Conservation (phyloP, 2,797 vertebrate species). For the Danio jaintianensis region DNA sequence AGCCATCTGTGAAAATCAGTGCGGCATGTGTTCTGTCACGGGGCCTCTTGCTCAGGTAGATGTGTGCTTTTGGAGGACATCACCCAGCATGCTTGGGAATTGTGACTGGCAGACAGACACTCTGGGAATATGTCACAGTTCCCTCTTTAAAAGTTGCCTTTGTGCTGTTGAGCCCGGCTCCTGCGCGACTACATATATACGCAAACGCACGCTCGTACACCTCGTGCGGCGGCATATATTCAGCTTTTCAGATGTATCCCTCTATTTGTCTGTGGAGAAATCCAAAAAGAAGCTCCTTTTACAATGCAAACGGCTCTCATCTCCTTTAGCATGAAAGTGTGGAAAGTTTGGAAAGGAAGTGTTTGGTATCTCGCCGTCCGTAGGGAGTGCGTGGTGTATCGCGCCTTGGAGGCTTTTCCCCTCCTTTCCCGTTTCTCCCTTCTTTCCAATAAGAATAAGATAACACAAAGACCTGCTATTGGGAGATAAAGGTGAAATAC, state of each 20-base stretch:
- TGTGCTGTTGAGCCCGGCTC: slow-evolving; percentile 49
- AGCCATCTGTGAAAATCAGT: slow-evolving; percentile 61
- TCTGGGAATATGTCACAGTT: slow-evolving; percentile 62
- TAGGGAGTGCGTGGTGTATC: slow-evolving; percentile 74
- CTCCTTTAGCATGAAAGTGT: slow-evolving; percentile 78
- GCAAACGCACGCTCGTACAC: slow-evolving; percentile 44
- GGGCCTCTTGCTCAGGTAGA: slow-evolving; percentile 58
- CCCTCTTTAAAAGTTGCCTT: slow-evolving; percentile 59
- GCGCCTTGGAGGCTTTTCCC: slow-evolving; percentile 72
- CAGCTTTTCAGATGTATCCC: slow-evolving; percentile 57
- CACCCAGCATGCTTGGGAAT: slow-evolving; percentile 59
- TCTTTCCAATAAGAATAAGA: slow-evolving; percentile 78
- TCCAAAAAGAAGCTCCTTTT: slow-evolving; percentile 71
- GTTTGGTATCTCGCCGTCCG: slow-evolving; percentile 77
- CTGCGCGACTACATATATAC: slow-evolving; percentile 36
- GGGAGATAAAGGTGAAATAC: slow-evolving; percentile 84
- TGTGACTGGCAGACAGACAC: slow-evolving; percentile 64
- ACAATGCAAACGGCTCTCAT: slow-evolving; percentile 74
- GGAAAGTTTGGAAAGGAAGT: slow-evolving; percentile 70
- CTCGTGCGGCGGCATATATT: slow-evolving; percentile 39
- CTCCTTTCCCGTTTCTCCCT: slow-evolving; percentile 28
- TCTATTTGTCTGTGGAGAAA: slow-evolving; percentile 66
- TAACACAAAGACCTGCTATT: slow-evolving; percentile 82
- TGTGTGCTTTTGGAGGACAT: slow-evolving; percentile 63
- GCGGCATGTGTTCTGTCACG: slow-evolving; percentile 57